Conservation (phyloP, 1,140 invertebrate species). For the Drosophila lini region DNA sequence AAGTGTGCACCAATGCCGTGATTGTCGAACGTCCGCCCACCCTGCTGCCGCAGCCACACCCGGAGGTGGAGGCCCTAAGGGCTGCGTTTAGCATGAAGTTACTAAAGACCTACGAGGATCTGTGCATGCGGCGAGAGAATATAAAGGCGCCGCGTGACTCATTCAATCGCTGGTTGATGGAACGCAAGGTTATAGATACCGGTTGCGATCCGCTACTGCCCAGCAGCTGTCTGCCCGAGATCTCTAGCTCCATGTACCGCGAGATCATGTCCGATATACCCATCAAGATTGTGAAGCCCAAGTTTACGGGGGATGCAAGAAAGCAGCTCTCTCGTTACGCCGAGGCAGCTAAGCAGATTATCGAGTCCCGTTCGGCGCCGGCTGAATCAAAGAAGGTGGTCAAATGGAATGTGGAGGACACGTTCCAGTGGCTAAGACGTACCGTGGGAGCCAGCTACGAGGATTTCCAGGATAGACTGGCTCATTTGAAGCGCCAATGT, state of each 20-base stretch:
- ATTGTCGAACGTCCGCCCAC: constrained; percentile 94
- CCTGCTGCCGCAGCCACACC: constrained; percentile 95
- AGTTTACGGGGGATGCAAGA: constrained; percentile 97
- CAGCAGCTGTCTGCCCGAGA: constrained; percentile 95
- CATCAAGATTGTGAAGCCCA: constrained; percentile 96
- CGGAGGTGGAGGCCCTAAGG: constrained; percentile 94
- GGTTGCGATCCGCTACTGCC: constrained; percentile 95
- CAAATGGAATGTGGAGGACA: constrained; percentile 99
- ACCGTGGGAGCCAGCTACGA: constrained; percentile 98
- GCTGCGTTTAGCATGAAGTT: constrained; percentile 92
- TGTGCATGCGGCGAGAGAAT: constrained; percentile 96
- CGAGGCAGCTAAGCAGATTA: constrained; percentile 98
- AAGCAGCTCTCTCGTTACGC: constrained; percentile 98
- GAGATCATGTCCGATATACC: constrained; percentile 99
- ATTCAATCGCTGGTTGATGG: constrained; percentile 98
- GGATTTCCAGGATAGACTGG: constrained; percentile 93
- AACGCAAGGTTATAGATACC: constrained; percentile 95
- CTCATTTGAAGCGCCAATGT: constrained; percentile 92
- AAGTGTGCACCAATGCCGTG: constrained; percentile 96
- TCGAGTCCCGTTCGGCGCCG: constrained; percentile 96
- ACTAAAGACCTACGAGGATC: constrained; percentile 95
- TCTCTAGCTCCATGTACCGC: constrained; percentile 97
- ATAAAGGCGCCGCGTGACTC: constrained; percentile 98
- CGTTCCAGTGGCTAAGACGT: constrained; percentile 96
- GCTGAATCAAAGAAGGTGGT: constrained; percentile 97